phyloP scores from a whole-genome alignment of 2,797 vertebrate genomes.

The Lates japonicus region DNA sequence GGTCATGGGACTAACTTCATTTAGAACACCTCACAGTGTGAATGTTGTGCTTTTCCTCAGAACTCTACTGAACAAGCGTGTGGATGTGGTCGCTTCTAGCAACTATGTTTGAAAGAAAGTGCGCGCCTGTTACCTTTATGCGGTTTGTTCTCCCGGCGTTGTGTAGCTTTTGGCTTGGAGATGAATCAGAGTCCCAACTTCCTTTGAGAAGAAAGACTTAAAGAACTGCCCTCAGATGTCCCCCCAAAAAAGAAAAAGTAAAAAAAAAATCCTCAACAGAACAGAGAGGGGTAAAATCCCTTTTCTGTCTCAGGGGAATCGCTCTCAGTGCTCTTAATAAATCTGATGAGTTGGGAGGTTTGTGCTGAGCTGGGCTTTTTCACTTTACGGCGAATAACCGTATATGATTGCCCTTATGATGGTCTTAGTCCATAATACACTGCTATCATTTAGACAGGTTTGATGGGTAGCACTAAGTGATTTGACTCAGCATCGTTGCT shows the following conservation, averaged over 20 bases:
- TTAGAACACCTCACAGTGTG: conserved; percentile 23
- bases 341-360: conserved; percentile 61
- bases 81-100: conserved; percentile 40
- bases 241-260: neutral
- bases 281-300: conserved; percentile 54
- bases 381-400: conserved; percentile 52
- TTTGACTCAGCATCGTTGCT: conserved; percentile 76
- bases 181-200: conserved; percentile 67
- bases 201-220: conserved; percentile 62
- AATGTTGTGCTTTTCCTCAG: conserved; percentile 22
- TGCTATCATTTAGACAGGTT: conserved; percentile 56
- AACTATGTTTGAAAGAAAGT: conserved; percentile 49
- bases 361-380: conserved; percentile 72
- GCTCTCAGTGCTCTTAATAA: conserved; percentile 60
- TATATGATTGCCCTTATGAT: conserved; percentile 50
- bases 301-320: conserved; percentile 56
- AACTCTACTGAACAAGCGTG: conserved; percentile 15
- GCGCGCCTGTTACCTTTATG: conserved; percentile 43
- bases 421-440: conserved; percentile 45
- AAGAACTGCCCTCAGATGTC: conserved; percentile 42
- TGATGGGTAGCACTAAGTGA: conserved; percentile 71
- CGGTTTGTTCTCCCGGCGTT: conserved; percentile 48
- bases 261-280: conserved; percentile 39
- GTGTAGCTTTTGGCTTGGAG: conserved; percentile 69
- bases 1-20: conserved; percentile 33